These are phyloP conservation scores for Matsumurasca onukii DNA, from an alignment of 1,140 invertebrate species.

Conservation along the genomic window DNA sequence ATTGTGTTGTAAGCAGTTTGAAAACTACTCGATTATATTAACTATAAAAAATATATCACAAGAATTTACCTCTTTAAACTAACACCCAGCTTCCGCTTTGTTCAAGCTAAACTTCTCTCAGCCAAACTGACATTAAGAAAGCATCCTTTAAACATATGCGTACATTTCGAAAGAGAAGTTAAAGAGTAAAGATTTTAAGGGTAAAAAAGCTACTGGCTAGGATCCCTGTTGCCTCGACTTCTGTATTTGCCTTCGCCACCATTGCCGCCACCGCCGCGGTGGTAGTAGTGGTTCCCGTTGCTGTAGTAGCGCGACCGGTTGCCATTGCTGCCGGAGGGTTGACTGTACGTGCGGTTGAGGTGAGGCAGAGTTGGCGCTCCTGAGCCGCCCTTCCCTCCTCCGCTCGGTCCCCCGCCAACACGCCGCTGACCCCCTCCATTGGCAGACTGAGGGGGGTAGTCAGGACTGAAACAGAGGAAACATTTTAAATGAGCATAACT, in stretches of 20 bases:
- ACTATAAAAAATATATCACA: constrained; percentile 17
- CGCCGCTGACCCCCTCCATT: constrained; percentile 11
- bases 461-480: constrained; percentile 15
- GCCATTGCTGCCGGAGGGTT: constrained; percentile 30
- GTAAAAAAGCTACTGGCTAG: constrained; percentile 12
- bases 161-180: constrained; percentile 15
- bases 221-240: constrained; percentile 12
- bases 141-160: background rate
- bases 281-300: constrained; percentile 31
- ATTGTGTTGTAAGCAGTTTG: too few relatives aligned
- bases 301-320: constrained; percentile 36
- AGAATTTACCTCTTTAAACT: constrained; percentile 2
- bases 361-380: constrained; percentile 34
- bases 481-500: constrained; percentile 9
- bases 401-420: background rate
- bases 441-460: constrained; percentile 11
- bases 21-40: too few relatives aligned
- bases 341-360: constrained; percentile 33
- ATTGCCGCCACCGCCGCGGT: constrained; percentile 5
- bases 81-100: too few relatives aligned
- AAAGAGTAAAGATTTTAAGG: background rate
- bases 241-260: too few relatives aligned
- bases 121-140: too few relatives aligned
- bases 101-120: too few relatives aligned
- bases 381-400: constrained; percentile 32